A percentile compares a stretch with the other conserved stretches of the same genome.
phyloP scores from a whole-genome alignment of 2,113 vertebrate species.

The Nasalis larvatus region DNA sequence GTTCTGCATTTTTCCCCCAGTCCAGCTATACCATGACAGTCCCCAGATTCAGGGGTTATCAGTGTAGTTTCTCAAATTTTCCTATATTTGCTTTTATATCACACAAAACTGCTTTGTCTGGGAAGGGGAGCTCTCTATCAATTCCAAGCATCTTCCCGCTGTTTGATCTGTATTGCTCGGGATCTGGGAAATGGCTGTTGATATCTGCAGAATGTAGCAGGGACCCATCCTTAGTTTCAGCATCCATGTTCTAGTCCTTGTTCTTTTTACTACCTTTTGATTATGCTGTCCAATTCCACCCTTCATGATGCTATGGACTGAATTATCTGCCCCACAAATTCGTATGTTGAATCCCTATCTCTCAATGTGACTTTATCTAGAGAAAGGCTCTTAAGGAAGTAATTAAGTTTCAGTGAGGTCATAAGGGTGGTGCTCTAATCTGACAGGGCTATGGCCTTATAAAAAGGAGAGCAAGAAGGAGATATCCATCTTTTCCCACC shows the following conservation, averaged over 20 bases:
- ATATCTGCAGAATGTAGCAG: background rate
- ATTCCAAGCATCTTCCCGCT: background rate
- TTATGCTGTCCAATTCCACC: background rate
- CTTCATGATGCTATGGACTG: background rate
- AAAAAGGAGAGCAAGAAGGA: background rate
- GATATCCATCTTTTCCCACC: background rate
- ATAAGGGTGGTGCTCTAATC: background rate
- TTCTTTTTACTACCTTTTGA: background rate
- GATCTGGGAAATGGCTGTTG: background rate
- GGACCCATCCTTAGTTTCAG: background rate
- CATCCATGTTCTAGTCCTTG: background rate
- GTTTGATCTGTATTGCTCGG: background rate
- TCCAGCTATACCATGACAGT: background rate
- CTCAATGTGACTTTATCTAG: background rate
- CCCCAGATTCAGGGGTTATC: background rate
- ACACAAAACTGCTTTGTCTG: background rate
- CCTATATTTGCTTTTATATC: background rate
- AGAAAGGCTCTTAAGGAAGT: background rate
- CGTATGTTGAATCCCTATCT: background rate
- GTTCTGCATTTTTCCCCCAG: background rate
- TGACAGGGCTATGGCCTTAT: background rate
- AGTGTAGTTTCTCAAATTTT: background rate
- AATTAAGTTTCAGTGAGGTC: background rate
- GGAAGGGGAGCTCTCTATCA: background rate
- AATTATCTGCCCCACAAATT: background rate